Conservation (phyloP, 2,797 vertebrate species). For the Neostethus bicornis region DNA sequence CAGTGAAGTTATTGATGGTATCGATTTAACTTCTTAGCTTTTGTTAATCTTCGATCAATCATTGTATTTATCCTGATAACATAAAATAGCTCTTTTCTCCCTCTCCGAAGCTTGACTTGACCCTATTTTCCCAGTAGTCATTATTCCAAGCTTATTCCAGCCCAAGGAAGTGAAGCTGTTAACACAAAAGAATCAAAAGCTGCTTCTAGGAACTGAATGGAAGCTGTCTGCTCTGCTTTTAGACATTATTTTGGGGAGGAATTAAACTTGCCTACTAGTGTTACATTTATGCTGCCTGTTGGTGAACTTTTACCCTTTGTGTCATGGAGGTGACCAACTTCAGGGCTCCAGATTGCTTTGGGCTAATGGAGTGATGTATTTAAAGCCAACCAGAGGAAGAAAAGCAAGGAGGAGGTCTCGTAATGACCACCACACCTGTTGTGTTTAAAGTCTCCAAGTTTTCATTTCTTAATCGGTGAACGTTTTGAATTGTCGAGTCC, state of each 20-base stretch:
- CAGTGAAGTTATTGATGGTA: too few relatives aligned
- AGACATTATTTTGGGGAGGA: neutral
- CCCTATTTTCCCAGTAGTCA: too few relatives aligned
- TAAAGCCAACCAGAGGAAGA: conserved; percentile 37
- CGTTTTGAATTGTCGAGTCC: conserved; percentile 31
- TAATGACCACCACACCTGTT: conserved; percentile 58
- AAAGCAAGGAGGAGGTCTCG: conserved; percentile 5
- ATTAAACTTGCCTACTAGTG: conserved; percentile 9
- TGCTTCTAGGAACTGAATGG: too few relatives aligned
- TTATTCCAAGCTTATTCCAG: too few relatives aligned
- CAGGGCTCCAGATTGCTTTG: conserved; percentile 37
- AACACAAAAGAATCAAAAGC: too few relatives aligned
- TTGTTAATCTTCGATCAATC: too few relatives aligned
- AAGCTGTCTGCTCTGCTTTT: too few relatives aligned
- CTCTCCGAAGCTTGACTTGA: too few relatives aligned
- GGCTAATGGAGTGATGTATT: conserved; percentile 31
- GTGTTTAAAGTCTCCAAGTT: conserved; percentile 28
- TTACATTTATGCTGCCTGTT: conserved; percentile 3
- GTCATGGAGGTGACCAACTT: conserved; percentile 29
- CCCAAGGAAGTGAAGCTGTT: too few relatives aligned
- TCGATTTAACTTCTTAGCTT: too few relatives aligned
- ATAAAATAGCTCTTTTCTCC: too few relatives aligned
- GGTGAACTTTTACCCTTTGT: conserved; percentile 6
- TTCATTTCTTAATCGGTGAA: conserved; percentile 34
- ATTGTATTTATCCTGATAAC: too few relatives aligned